These are phyloP conservation scores for Dimorphilus gyrociliatus DNA, from an alignment of 2,888 invertebrate species.

Conservation along the genomic window DNA sequence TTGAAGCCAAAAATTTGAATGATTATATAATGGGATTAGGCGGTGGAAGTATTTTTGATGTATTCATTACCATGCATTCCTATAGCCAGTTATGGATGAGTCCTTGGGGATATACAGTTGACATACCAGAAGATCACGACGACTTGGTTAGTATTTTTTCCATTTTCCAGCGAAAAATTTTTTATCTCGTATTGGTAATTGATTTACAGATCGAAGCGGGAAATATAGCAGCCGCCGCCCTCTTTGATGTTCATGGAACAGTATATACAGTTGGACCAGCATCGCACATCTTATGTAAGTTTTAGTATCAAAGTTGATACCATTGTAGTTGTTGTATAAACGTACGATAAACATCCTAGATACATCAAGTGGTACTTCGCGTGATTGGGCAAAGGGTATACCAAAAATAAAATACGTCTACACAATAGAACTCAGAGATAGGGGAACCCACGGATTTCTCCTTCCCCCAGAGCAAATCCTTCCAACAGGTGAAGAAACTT, in stretches of 20 bases:
- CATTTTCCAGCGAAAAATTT: too few relatives aligned
- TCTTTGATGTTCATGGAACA: neutral
- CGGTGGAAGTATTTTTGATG: too few relatives aligned
- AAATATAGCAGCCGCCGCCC: neutral
- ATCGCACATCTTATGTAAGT: slow-evolving; percentile 10
- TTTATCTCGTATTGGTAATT: too few relatives aligned
- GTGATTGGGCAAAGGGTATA: slow-evolving; percentile 11
- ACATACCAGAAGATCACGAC: slow-evolving; percentile 14
- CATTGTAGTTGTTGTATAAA: neutral
- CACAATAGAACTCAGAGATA: slow-evolving; percentile 11
- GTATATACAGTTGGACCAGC: slow-evolving; percentile 7
- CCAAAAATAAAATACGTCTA: slow-evolving; percentile 10
- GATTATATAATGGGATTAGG: too few relatives aligned
- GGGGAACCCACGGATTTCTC: slow-evolving; percentile 7
- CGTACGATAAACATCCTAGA: slow-evolving; percentile 6
- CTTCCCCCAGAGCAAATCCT: slow-evolving; percentile 10
- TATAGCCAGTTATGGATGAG: slow-evolving; percentile 48
- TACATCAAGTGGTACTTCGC: slow-evolving; percentile 11
- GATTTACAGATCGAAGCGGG: slow-evolving; percentile 4
- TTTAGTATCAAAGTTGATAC: neutral
- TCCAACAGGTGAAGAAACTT: slow-evolving; percentile 10
- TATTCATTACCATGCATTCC: slow-evolving; percentile 55
- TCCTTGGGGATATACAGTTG: slow-evolving; percentile 32
- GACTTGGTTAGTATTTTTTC: slow-evolving; percentile 17
- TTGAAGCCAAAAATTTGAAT: slow-evolving; percentile 9